Conservation (phyloP, 2,888 invertebrate genomes). For the Tenodera sinensis region DNA sequence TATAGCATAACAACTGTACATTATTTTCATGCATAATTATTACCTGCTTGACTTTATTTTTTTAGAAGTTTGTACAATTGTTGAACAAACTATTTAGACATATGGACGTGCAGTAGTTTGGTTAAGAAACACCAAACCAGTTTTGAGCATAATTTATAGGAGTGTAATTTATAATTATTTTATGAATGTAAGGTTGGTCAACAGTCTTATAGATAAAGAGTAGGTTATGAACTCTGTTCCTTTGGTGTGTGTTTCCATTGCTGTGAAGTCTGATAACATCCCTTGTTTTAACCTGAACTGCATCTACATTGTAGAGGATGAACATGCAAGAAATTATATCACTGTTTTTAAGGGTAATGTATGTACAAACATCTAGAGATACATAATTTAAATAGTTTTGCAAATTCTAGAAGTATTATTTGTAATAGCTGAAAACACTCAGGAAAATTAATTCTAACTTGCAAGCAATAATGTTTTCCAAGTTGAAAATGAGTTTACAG, state of each 20-base stretch:
- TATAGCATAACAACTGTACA: not conserved
- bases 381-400: not conserved
- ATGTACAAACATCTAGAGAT: not conserved
- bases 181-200: not conserved
- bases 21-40: not conserved
- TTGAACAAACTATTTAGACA: conserved; percentile 8
- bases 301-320: not conserved
- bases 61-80: conserved; percentile 16
- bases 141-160: conserved; percentile 2
- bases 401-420: not conserved
- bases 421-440: not conserved
- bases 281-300: not conserved
- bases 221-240: not conserved
- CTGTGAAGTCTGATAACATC: not conserved
- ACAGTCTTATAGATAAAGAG: not conserved
- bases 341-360: not conserved
- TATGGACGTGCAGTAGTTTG: not conserved
- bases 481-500: not conserved
- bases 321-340: not conserved
- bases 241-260: not conserved
- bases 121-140: not conserved
- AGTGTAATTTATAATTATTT: conserved; percentile 3
- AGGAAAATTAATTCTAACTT: not conserved
- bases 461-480: not conserved
- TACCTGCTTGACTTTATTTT: not conserved